Percentiles rank a stretch among this genome's conserved stretches.
phyloP scores from a whole-genome alignment of 37 sponge, comb jelly and placozoan species.

The Eunapius fragilis region DNA sequence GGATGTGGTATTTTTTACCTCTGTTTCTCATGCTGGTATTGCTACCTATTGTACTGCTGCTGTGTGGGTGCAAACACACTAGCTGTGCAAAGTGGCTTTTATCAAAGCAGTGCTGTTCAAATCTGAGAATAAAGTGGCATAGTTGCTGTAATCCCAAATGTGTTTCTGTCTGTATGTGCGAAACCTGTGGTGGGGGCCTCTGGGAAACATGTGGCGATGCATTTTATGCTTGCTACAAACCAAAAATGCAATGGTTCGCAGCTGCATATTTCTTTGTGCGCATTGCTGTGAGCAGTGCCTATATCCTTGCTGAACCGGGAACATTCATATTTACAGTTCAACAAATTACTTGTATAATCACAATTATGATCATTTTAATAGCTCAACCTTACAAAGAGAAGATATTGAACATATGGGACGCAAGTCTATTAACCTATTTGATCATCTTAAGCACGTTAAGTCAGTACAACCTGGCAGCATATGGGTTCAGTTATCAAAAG shows the following conservation, averaged over 20 bases:
- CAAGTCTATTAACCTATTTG: too few relatives aligned
- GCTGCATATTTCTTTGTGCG: neutral
- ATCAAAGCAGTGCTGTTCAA: too few relatives aligned
- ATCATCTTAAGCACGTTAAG: too few relatives aligned
- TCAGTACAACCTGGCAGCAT: too few relatives aligned
- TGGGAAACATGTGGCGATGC: neutral
- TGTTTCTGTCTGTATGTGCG: too few relatives aligned
- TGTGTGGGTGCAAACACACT: too few relatives aligned
- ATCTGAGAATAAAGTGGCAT: neutral
- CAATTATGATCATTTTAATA: too few relatives aligned
- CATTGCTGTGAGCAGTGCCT: neutral
- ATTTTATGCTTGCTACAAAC: neutral
- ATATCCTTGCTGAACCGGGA: neutral
- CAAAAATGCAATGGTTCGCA: neutral
- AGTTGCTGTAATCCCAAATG: neutral
- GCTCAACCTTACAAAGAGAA: too few relatives aligned
- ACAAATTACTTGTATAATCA: neutral
- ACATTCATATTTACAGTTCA: neutral
- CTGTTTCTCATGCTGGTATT: neutral
- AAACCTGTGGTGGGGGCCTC: too few relatives aligned
- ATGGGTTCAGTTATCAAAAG: too few relatives aligned
- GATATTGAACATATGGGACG: too few relatives aligned
- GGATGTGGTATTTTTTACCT: neutral
- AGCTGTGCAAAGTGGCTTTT: too few relatives aligned
- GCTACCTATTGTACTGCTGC: neutral